These are phyloP conservation scores for Agonopterix heracliana DNA, from an alignment of 2,888 invertebrate species.

Conservation along the genomic window DNA sequence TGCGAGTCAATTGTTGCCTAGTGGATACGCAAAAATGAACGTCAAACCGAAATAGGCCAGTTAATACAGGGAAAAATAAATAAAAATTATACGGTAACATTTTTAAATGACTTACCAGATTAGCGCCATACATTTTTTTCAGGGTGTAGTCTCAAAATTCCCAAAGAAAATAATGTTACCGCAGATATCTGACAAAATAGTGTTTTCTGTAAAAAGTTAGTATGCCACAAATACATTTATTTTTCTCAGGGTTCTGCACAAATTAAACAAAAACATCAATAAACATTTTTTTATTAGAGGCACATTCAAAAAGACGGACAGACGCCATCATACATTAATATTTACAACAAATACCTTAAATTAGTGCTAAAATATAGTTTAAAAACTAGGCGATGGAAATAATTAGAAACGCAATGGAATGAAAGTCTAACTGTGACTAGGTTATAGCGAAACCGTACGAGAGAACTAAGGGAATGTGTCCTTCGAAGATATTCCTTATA, in stretches of 20 bases:
- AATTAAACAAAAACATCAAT: constrained; percentile 29
- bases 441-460: constrained; percentile 24
- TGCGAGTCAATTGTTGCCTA: no score
- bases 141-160: no score
- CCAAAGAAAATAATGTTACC: no score
- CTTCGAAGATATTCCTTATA: background rate
- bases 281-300: constrained; percentile 64
- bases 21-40: no score
- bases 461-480: constrained; percentile 31
- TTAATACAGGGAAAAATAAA: no score
- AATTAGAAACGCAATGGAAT: constrained; percentile 33
- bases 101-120: no score
- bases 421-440: constrained; percentile 54
- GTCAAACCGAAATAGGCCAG: no score
- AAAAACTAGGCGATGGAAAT: constrained; percentile 20
- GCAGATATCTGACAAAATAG: no score
- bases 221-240: no score
- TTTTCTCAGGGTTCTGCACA: constrained; percentile 9
- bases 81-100: no score
- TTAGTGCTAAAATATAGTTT: constrained; percentile 40
- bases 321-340: constrained; percentile 41
- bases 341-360: constrained; percentile 25
- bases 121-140: no score
- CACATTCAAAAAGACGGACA: constrained; percentile 59
- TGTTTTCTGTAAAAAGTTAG: no score